Conservation (phyloP, 2,888 invertebrate genomes). For the Pandemis cinnamomeana region DNA sequence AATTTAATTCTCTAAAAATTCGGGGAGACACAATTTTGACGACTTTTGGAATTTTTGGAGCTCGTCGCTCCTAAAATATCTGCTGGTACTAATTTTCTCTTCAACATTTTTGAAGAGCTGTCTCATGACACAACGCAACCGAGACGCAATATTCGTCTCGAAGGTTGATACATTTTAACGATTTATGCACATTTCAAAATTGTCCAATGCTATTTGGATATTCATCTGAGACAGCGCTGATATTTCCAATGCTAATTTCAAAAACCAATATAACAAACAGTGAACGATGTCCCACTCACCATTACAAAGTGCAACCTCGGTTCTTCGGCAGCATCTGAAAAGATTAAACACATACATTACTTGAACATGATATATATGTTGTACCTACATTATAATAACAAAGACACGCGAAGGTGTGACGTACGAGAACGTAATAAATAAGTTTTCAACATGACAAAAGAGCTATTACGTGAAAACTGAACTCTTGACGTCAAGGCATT, state of each 20-base stretch:
- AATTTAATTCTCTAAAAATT: too few relatives aligned
- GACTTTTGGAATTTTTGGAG: too few relatives aligned
- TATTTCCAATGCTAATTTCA: background rate
- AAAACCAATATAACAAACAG: background rate
- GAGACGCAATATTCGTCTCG: too few relatives aligned
- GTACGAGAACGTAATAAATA: background rate
- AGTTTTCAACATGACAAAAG: background rate
- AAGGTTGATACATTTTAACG: too few relatives aligned
- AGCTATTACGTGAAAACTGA: background rate
- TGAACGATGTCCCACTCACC: conserved; percentile 53
- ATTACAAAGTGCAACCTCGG: conserved; percentile 54
- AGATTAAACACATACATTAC: conserved; percentile 42
- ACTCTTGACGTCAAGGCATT: background rate
- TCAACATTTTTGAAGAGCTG: too few relatives aligned
- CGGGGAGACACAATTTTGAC: too few relatives aligned
- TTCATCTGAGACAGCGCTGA: background rate
- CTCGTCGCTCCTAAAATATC: too few relatives aligned
- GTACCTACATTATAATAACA: background rate
- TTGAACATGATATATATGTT: background rate
- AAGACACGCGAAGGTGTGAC: background rate
- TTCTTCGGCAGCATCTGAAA: conserved; percentile 58
- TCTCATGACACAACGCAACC: too few relatives aligned
- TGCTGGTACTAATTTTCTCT: too few relatives aligned
- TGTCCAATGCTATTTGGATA: background rate
- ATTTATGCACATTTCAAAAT: too few relatives aligned